phyloP scores from a whole-genome alignment of 2,888 invertebrate genomes.

The Lordiphosa andalusiaca region DNA sequence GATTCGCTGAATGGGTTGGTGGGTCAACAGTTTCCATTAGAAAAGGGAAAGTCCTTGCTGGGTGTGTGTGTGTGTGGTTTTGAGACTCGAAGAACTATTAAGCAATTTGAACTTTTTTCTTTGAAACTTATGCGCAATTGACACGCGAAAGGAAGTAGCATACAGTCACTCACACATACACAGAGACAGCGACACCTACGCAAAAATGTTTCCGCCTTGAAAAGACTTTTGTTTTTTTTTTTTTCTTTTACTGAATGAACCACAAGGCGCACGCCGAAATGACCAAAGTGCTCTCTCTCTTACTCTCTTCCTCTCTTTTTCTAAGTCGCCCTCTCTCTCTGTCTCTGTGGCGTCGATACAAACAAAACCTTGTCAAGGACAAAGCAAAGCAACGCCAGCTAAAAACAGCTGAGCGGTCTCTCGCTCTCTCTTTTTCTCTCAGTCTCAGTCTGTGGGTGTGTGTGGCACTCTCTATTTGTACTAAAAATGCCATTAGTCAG shows the following conservation, averaged over 20 bases:
- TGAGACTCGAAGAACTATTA: conserved; percentile 24
- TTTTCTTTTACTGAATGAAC: conserved; percentile 57
- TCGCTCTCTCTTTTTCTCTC: not conserved
- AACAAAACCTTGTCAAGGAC: conserved; percentile 76
- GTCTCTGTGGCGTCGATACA: conserved; percentile 37
- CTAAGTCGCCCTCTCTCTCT: conserved; percentile 17
- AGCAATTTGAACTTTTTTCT: conserved; percentile 33
- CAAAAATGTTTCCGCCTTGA: conserved; percentile 51
- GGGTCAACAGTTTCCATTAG: conserved; percentile 6
- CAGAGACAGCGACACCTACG: conserved; percentile 29
- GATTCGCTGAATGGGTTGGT: conserved; percentile 37
- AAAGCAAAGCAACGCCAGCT: conserved; percentile 58
- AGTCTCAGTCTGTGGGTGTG: too few relatives aligned
- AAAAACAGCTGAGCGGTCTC: conserved; percentile 65
- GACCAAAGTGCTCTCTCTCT: conserved; percentile 24
- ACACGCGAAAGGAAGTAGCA: conserved; percentile 54
- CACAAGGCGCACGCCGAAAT: conserved; percentile 42
- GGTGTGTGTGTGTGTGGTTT: conserved; percentile 14
- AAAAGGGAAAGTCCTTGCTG: conserved; percentile 52
- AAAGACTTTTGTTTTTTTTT: conserved; percentile 28
- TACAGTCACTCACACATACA: conserved; percentile 4
- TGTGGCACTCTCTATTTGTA: conserved; percentile 9
- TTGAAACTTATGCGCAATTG: conserved; percentile 51
- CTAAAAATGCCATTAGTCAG: conserved; percentile 13
- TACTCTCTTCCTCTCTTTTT: conserved; percentile 8